Evolutionary conservation across 2,888 invertebrate genomes (phyloP), one percentile per base, ranked within the genome.

Genomic region (Lumbricus terrestris): DNA sequence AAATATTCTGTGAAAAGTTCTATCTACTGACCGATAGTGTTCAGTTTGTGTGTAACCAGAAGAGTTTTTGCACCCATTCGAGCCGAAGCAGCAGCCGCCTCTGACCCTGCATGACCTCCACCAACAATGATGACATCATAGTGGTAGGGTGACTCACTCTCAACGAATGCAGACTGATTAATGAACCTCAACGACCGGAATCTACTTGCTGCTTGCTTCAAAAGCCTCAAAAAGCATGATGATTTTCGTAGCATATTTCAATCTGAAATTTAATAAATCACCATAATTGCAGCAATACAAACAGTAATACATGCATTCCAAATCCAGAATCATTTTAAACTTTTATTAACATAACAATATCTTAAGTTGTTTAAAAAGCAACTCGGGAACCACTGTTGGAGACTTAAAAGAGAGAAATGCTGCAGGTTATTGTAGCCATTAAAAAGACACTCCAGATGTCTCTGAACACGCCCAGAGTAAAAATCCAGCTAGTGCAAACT

Each of bases 41-140:
- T 96, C 93, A 96, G 96, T 93, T 97, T 97, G 93, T 98, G 98
- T 0, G 98, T 98, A 18, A 98, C 95, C 54, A 98, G 95, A 89
- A 97, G 94, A 0, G 98, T 98, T 91, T 96, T 96, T 0, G 96
- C 96, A 18, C 97, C 97, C 96, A 97, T 97, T 93, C 98, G 96
- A 0, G 97, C 96, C 2, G 98, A 96, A 11, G 97, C 97, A 85
- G 97, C 96, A 93, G 97, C 97, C 3, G 97, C 98, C 95, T 98
- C 98, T 15, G 97, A 97, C 29, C 98, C 98, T 18, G 98, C 98
- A 96, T 98, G 98, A 0, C 98, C 98, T 13, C 98, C 98, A 29
- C 98, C 98, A 93, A 98, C 96, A 88, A 98, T 97, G 92, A 98
- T 96, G 0, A 98, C 97, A 90, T 92, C 92, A 88, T 85, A 90